phyloP scores from a whole-genome alignment of 1,140 invertebrate species.

The Brachionus angularis region DNA sequence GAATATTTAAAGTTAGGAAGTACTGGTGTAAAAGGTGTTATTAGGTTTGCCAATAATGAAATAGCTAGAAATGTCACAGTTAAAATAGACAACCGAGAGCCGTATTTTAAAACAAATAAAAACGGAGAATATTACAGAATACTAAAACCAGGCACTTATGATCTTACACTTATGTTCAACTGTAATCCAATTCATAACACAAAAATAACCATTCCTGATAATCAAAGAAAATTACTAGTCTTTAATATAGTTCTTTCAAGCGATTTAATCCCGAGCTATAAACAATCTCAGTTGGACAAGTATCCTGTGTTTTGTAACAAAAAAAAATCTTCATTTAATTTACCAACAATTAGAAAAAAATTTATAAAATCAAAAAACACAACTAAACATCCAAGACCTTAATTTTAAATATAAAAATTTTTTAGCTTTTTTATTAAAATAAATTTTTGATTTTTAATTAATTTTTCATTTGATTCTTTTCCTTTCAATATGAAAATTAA shows the following conservation, averaged over 20 bases:
- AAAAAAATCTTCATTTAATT: no score
- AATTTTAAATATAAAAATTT: no score
- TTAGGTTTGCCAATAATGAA: not conserved
- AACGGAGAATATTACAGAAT: not conserved
- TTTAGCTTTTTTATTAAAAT: no score
- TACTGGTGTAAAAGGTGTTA: not conserved
- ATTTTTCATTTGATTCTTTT: no score
- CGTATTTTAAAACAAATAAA: not conserved
- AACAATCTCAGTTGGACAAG: not conserved
- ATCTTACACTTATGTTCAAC: not conserved
- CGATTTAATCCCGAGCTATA: not conserved
- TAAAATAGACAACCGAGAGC: not conserved
- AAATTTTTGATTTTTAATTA: no score
- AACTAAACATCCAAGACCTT: no score
- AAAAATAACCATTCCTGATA: not conserved
- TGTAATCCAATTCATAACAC: not conserved
- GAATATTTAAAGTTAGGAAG: not conserved
- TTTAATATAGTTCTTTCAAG: not conserved
- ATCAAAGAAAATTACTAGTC: not conserved
- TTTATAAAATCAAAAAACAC: no score
- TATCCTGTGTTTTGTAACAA: not conserved
- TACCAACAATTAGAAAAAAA: no score
- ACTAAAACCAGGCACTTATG: not conserved
- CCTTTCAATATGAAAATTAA: no score
- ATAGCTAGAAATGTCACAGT: not conserved